Conservation (phyloP, 2,797 vertebrate genomes). For the Clarias fuscus region DNA sequence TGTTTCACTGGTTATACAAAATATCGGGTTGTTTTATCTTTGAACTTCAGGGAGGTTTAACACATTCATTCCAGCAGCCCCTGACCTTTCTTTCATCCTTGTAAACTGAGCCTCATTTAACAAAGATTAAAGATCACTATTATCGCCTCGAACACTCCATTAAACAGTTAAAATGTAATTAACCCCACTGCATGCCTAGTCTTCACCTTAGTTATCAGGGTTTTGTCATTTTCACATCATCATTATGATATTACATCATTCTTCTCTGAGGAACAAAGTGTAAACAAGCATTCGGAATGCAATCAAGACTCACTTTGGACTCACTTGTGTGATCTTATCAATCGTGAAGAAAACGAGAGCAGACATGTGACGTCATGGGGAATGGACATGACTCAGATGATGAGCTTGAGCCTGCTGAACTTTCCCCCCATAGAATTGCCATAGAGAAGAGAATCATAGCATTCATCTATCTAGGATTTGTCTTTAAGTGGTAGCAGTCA, state of each 20-base stretch:
- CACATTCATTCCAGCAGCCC: slow-evolving; percentile 1
- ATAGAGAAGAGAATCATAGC: slow-evolving; percentile 21
- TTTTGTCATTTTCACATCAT: background rate
- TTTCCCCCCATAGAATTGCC: slow-evolving; percentile 13
- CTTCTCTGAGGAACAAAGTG: background rate
- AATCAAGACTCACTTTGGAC: slow-evolving; percentile 35
- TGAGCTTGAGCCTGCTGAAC: slow-evolving; percentile 22
- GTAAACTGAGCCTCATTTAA: slow-evolving; percentile 11
- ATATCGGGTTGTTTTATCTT: background rate
- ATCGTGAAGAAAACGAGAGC: background rate
- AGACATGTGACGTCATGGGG: slow-evolving; percentile 20
- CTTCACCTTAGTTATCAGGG: slow-evolving; percentile 18
- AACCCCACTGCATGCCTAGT: background rate
- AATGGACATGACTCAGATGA: background rate
- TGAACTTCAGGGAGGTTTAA: background rate
- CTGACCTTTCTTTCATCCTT: background rate
- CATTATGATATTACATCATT: slow-evolving; percentile 17
- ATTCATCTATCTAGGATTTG: slow-evolving; percentile 13
- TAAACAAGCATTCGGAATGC: slow-evolving; percentile 20
- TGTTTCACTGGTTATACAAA: background rate
- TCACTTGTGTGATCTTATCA: slow-evolving; percentile 36
- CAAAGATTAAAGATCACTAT: background rate
- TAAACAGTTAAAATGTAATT: slow-evolving; percentile 10
- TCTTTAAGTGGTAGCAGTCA: background rate
- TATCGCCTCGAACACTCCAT: slow-evolving; percentile 3